Evolutionary conservation across 2,888 invertebrate genomes (phyloP).

Genomic region (Dione vanillae): DNA sequence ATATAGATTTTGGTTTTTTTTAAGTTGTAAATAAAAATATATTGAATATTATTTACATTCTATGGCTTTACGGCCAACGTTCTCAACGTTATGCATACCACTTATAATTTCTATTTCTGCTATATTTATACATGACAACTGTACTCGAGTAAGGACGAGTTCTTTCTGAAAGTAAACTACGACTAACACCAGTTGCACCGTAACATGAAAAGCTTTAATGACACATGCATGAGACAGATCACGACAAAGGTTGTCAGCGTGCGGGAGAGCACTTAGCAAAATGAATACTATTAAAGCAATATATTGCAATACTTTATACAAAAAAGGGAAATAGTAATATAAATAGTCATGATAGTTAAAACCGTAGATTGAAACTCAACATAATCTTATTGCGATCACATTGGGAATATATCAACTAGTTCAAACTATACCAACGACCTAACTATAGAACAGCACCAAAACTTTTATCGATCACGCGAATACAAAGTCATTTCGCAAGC

Average conservation of each 20-base stretch:
- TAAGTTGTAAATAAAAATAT: neutral
- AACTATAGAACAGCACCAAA: slow-evolving; percentile 24
- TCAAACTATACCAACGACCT: slow-evolving; percentile 29
- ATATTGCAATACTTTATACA: slow-evolving; percentile 4
- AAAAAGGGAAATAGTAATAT: neutral
- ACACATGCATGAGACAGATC: slow-evolving; percentile 29
- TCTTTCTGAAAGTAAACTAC: slow-evolving; percentile 3
- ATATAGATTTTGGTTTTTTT: neutral
- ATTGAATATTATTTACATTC: neutral
- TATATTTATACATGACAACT: slow-evolving; percentile 7
- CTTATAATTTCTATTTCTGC: slow-evolving; percentile 10
- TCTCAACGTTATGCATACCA: slow-evolving; percentile 10
- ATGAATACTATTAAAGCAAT: slow-evolving; percentile 5
- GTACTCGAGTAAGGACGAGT: slow-evolving; percentile 2
- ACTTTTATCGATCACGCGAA: slow-evolving; percentile 28
- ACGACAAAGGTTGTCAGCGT: slow-evolving; percentile 37
- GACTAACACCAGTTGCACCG: slow-evolving; percentile 28
- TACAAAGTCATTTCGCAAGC: slow-evolving; percentile 28
- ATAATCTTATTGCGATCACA: slow-evolving; percentile 5
- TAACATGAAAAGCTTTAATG: slow-evolving; percentile 32
- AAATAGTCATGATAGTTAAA: neutral
- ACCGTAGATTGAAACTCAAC: neutral
- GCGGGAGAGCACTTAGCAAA: slow-evolving; percentile 48
- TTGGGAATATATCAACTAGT: slow-evolving; percentile 46
- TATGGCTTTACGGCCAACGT: neutral